Evolutionary conservation across 2,113 vertebrate genomes (phyloP).

Genomic region (Rhabdomys dilectus): DNA sequence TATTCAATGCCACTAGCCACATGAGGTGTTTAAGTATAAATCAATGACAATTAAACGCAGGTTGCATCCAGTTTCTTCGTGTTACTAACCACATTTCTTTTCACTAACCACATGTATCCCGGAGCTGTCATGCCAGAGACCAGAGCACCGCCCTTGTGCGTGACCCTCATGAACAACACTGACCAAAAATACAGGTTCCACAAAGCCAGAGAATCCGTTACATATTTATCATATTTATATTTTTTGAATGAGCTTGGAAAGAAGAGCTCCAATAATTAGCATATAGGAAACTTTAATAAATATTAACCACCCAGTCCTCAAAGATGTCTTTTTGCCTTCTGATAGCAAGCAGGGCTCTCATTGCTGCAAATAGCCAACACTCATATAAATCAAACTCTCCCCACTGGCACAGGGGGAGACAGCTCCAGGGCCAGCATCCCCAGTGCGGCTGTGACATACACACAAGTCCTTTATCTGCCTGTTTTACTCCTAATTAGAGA

Average conservation of each 20-base stretch:
- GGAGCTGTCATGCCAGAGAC: fast-evolving
- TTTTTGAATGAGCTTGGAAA: not conserved
- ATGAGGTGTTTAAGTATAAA: not conserved
- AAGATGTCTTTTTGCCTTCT: not conserved
- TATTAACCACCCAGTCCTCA: not conserved
- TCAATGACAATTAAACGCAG: not conserved
- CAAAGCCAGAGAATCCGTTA: not conserved
- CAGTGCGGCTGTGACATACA: fast-evolving
- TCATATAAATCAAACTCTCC: not conserved
- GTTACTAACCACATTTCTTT: fast-evolving
- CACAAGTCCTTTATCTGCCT: not conserved
- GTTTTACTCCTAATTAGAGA: not conserved
- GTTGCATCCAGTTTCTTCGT: not conserved
- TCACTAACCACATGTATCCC: not conserved
- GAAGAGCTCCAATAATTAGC: not conserved
- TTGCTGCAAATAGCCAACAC: not conserved
- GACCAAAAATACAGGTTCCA: not conserved
- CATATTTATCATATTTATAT: not conserved
- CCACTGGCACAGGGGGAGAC: fast-evolving
- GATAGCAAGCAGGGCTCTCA: not conserved
- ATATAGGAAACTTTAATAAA: not conserved
- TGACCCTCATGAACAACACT: fast-evolving
- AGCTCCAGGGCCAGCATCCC: fast-evolving
- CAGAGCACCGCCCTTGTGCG: fast-evolving
- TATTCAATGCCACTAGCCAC: not conserved